phyloP scores from a whole-genome alignment of 2,113 vertebrate species.

The Columba livia region DNA sequence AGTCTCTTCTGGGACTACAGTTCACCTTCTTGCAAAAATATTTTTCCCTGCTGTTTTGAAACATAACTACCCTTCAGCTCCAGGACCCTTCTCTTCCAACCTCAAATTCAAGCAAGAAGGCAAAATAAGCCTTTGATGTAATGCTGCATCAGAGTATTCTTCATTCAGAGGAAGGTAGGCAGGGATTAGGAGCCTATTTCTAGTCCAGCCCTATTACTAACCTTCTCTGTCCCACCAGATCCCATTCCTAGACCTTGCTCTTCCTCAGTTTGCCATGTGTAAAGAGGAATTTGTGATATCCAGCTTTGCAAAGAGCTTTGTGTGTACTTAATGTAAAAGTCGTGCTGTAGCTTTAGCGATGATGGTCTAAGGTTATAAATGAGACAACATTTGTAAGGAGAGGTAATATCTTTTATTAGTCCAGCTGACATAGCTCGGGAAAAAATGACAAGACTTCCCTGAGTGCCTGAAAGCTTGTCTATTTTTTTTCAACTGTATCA shows the following conservation, averaged over 20 bases:
- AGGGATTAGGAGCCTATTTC: not conserved
- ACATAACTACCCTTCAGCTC: not conserved
- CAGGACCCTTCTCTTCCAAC: not conserved
- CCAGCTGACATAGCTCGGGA: not conserved
- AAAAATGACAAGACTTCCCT: not conserved
- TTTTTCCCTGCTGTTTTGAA: not conserved
- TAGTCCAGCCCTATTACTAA: slow-evolving; percentile 1
- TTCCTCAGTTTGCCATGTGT: slow-evolving; percentile 18
- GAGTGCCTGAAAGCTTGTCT: slow-evolving; percentile 10
- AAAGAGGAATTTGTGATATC: slow-evolving; percentile 39
- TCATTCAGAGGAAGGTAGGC: not conserved
- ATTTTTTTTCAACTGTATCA: slow-evolving; percentile 23
- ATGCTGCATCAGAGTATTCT: not conserved
- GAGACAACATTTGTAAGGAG: slow-evolving; percentile 52
- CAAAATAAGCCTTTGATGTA: not conserved
- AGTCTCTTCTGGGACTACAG: not conserved
- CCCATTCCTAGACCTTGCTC: not conserved
- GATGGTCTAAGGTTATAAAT: slow-evolving; percentile 60
- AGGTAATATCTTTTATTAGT: slow-evolving; percentile 61
- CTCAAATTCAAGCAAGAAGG: not conserved
- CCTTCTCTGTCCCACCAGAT: not conserved
- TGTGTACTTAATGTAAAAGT: slow-evolving; percentile 38
- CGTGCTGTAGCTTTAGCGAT: not conserved
- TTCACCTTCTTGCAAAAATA: not conserved
- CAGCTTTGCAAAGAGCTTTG: slow-evolving; percentile 18